A percentile compares a stretch with the other conserved stretches of the same genome.
Conservation (phyloP, 2,888 invertebrate genomes). For the Muschampia plurimacula region DNA sequence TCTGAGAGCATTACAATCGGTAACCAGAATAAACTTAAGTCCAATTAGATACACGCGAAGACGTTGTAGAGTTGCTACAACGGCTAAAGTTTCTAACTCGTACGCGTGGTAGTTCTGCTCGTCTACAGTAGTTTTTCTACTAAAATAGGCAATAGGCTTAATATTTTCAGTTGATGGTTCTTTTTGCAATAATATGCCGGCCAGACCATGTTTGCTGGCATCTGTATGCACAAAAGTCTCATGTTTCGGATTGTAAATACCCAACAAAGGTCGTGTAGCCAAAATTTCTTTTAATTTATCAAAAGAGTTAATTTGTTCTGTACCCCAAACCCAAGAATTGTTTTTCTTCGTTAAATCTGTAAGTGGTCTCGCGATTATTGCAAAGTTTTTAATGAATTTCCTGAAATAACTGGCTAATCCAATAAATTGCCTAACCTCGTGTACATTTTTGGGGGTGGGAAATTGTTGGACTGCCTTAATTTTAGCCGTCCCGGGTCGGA, state of each 20-base stretch:
- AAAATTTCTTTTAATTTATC: not conserved
- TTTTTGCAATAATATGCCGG: constrained; percentile 41
- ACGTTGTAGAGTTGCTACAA: constrained; percentile 49
- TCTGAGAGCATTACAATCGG: constrained; percentile 11
- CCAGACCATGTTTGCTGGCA: constrained; percentile 4
- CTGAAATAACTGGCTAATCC: constrained; percentile 52
- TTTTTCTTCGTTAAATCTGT: constrained; percentile 49
- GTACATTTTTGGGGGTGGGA: constrained; percentile 41
- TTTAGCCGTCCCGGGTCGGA: not conserved
- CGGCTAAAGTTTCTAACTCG: constrained; percentile 56
- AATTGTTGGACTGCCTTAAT: not conserved
- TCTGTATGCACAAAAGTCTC: not conserved
- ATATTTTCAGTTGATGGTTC: constrained; percentile 37
- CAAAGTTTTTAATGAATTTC: constrained; percentile 52
- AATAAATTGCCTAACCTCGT: constrained; percentile 50
- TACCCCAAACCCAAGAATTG: constrained; percentile 36
- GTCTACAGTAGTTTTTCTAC: constrained; percentile 47
- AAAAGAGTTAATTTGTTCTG: not conserved
- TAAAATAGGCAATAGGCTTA: constrained; percentile 51
- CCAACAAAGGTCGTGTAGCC: not conserved
- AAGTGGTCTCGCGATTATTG: constrained; percentile 47
- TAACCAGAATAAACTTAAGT: not conserved
- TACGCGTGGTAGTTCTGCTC: constrained; percentile 55
- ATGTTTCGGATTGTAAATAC: constrained; percentile 1
- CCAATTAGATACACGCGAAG: constrained; percentile 45